Evolutionary conservation across 2,113 vertebrate species (phyloP).

Genomic region (Crotophaga sulcirostris): DNA sequence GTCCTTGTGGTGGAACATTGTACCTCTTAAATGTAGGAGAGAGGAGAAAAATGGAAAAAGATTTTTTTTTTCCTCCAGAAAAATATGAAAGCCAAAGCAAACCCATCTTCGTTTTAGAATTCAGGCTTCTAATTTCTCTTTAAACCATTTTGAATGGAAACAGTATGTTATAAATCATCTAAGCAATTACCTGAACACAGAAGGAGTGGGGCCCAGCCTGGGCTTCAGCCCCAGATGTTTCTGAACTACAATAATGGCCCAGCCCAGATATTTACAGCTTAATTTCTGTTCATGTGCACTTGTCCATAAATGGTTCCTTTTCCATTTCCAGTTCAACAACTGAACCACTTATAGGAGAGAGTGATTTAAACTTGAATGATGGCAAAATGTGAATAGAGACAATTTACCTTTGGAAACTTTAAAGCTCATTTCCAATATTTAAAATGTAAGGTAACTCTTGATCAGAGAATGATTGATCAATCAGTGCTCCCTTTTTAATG

Average conservation of each 20-base stretch:
- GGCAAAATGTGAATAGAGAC: slow-evolving; percentile 57
- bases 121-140: slow-evolving; percentile 71
- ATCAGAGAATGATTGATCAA: neutral
- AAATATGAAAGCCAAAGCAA: slow-evolving; percentile 56
- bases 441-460: slow-evolving; percentile 37
- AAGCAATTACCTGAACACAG: slow-evolving; percentile 76
- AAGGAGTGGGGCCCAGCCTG: slow-evolving; percentile 65
- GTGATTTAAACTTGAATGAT: slow-evolving; percentile 64
- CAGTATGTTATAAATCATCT: slow-evolving; percentile 76
- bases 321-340: slow-evolving; percentile 73
- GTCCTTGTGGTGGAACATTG: slow-evolving; percentile 47
- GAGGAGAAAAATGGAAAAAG: neutral
- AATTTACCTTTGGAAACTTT: slow-evolving; percentile 67
- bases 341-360: slow-evolving; percentile 57
- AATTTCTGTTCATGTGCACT: slow-evolving; percentile 78
- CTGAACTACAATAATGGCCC: slow-evolving; percentile 74
- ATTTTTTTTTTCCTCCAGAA: neutral
- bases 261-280: slow-evolving; percentile 82
- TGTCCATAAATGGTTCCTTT: slow-evolving; percentile 76
- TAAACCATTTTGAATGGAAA: slow-evolving; percentile 78
- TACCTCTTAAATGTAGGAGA: slow-evolving; percentile 11
- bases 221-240: slow-evolving; percentile 77
- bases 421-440: slow-evolving; percentile 52
- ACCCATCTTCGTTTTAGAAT: slow-evolving; percentile 68
- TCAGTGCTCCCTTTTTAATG: slow-evolving; percentile 32